These are phyloP conservation scores for Cephalopterus ornatus DNA, from an alignment of 2,113 vertebrate genomes.

Conservation along the genomic window DNA sequence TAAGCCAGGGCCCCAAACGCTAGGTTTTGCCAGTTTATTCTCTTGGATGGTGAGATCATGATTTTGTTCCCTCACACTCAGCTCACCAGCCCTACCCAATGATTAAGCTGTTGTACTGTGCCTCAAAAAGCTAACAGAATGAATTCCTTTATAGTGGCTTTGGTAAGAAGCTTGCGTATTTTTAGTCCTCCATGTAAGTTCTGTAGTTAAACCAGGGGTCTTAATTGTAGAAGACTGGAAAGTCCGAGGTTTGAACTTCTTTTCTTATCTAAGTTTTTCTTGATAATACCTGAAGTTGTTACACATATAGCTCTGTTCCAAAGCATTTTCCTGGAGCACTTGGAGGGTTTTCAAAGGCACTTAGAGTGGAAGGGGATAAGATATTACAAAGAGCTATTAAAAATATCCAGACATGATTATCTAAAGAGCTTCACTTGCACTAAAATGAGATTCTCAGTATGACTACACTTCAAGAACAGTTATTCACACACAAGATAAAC, in stretches of 20 bases:
- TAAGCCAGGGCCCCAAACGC: neutral
- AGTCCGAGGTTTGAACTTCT: neutral
- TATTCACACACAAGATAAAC: constrained; percentile 15
- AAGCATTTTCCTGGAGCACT: constrained; percentile 6
- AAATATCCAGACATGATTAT: constrained; percentile 23
- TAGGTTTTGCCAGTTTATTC: neutral
- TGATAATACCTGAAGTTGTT: neutral
- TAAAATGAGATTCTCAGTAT: neutral
- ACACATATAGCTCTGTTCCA: neutral
- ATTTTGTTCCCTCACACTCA: neutral
- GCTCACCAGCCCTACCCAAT: neutral
- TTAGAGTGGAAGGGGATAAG: constrained; percentile 21
- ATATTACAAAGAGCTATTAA: constrained; percentile 39
- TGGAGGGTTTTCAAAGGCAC: constrained; percentile 21
- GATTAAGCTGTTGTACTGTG: neutral
- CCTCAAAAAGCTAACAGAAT: neutral
- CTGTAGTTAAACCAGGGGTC: neutral
- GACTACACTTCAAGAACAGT: neutral
- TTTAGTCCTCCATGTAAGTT: neutral
- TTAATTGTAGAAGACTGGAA: neutral
- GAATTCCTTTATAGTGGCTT: neutral
- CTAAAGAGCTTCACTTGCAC: neutral
- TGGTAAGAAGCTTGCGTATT: neutral
- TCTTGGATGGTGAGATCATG: neutral
- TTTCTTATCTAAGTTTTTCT: constrained; percentile 20